Evolutionary conservation across 2,113 vertebrate species (phyloP), one percentile per base, ranked within the genome.

Genomic region (Eclectus roratus): DNA sequence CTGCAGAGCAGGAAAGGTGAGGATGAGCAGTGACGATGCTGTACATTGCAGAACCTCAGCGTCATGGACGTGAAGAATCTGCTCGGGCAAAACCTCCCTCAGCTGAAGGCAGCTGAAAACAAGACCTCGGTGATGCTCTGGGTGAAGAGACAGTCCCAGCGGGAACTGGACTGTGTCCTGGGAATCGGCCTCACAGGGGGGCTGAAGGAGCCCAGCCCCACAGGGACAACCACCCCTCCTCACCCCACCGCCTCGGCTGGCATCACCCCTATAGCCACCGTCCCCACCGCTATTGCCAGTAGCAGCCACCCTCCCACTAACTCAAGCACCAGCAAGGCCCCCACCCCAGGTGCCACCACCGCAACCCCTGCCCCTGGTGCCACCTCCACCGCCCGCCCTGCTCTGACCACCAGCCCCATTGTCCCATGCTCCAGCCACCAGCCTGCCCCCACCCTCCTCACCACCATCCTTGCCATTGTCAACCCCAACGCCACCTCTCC

Each of bases 1-100:
- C 53, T 23, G 61, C 25, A 52, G 55, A 29, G 61, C 66, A 39
- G 71, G 39, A 35, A 35, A 58, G 33, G 37, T 4, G 66, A 39
- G 50, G 14, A 7, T 21, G 37, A 69, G 6, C 61, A 16, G 17
- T n/a, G 80, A 11, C 3, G 37, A 7, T 17, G 11, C 3, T 3
- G 2, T 94, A 43, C 86, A 4, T 89, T 76, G 6, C 95, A 98
- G 98, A 95, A 92, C 71, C 96, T 98, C 86, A 96, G 91, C 0
- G 74, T 97, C 6, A 20, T 2, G 17, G 91, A 90, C 0, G 97
- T 98, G 89, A 96, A 84, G 13, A 80, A 50, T 2, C 19, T 98
- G 91, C 97, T 98, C 4, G 97, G 97, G 14, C 6, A 56, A 20
- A 97, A 98, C 3, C 85, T 98, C 21, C 81, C 28, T 0, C 43